Percentiles rank a stretch among this genome's conserved stretches.
These are phyloP conservation scores for Callopanchax toddi DNA, from an alignment of 2,113 vertebrate species.

Conservation along the genomic window DNA sequence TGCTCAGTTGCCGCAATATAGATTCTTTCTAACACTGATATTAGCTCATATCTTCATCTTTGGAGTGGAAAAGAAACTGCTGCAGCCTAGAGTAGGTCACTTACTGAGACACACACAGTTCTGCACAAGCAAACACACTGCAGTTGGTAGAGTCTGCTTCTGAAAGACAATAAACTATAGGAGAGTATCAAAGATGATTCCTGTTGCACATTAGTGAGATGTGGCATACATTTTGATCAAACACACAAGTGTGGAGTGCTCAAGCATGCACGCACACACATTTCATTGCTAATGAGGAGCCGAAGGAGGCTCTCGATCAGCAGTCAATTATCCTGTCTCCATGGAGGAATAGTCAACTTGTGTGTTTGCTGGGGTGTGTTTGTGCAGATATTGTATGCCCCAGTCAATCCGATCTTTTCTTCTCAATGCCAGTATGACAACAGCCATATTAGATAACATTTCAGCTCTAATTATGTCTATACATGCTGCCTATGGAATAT, in stretches of 20 bases:
- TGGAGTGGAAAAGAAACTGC: not conserved
- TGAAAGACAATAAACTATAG: conserved; percentile 4
- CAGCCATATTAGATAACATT: conserved; percentile 58
- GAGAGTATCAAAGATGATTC: conserved; percentile 40
- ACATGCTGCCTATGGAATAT: conserved; percentile 29
- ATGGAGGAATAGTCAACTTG: conserved; percentile 36
- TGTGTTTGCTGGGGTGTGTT: conserved; percentile 19
- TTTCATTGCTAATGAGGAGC: conserved; percentile 71
- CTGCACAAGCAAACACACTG: not conserved
- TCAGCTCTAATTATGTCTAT: conserved; percentile 52
- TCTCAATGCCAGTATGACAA: conserved; percentile 41
- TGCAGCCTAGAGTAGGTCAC: not conserved
- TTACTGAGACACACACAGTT: conserved; percentile 19
- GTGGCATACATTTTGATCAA: conserved; percentile 44
- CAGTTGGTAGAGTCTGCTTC: not conserved
- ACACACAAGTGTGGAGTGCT: not conserved
- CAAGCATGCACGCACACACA: not conserved
- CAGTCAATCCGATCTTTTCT: conserved; percentile 27
- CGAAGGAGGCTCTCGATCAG: conserved; percentile 68
- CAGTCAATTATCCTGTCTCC: conserved; percentile 73
- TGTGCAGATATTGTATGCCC: conserved; percentile 40
- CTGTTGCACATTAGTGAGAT: conserved; percentile 20
- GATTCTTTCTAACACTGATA: conserved; percentile 26
- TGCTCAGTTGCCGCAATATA: conserved; percentile 17
- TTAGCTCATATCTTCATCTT: conserved; percentile 32